Conservation (phyloP, 1,140 invertebrate genomes). For the Teleopsis dalmanni region DNA sequence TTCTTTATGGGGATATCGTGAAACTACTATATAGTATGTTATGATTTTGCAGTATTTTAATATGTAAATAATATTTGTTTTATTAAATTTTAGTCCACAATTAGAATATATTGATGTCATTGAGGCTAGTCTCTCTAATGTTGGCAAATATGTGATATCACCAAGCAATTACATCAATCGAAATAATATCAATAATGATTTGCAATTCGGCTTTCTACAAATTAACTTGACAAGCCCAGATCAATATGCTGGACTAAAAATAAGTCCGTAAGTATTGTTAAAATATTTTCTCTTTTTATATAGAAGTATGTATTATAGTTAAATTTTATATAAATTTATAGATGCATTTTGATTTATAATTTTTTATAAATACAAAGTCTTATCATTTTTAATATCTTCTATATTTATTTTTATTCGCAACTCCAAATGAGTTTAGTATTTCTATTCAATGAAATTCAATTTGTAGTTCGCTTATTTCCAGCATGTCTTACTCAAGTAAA, state of each 20-base stretch:
- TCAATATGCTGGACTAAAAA: slow-evolving; percentile 57
- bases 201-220: slow-evolving; percentile 83
- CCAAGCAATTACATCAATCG: slow-evolving; percentile 60
- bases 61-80: neutral
- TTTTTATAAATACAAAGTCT: too few relatives aligned
- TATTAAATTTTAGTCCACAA: slow-evolving; percentile 50
- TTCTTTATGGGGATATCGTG: slow-evolving; percentile 79
- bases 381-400: too few relatives aligned
- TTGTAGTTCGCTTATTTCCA: too few relatives aligned
- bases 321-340: neutral
- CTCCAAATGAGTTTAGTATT: too few relatives aligned
- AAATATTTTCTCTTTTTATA: neutral
- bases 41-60: neutral
- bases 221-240: slow-evolving; percentile 79
- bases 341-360: too few relatives aligned
- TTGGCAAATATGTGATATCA: slow-evolving; percentile 58
- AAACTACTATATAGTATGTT: slow-evolving; percentile 58
- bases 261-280: slow-evolving; percentile 66
- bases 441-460: too few relatives aligned
- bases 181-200: slow-evolving; percentile 62
- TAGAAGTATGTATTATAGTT: neutral
- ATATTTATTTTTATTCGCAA: too few relatives aligned
- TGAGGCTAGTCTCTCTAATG: slow-evolving; percentile 55
- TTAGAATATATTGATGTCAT: slow-evolving; percentile 55
- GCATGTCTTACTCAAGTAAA: too few relatives aligned